A percentile compares a stretch with the other conserved stretches of the same genome.
Evolutionary conservation across 2,113 vertebrate genomes (phyloP).

Genomic region (sheep (Ovis aries)): DNA sequence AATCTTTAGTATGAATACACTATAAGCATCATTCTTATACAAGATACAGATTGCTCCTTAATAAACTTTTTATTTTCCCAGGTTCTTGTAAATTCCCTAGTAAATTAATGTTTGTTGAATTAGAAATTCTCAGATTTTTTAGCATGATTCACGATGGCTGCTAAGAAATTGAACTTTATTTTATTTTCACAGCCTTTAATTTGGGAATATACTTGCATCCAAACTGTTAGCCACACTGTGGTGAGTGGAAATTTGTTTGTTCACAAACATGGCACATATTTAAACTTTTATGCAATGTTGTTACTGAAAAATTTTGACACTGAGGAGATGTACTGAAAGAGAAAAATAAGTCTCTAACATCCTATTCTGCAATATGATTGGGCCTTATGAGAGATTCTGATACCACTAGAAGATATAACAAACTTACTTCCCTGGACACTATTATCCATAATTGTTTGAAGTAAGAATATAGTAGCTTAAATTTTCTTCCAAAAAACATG

Average conservation of each 20-base stretch:
- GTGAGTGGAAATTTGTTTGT: background rate
- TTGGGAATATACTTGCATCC: background rate
- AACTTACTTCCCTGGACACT: background rate
- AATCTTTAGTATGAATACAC: background rate
- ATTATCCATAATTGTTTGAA: background rate
- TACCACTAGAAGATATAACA: background rate
- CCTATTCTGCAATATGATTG: background rate
- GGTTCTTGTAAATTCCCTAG: fast-evolving
- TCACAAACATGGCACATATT: background rate
- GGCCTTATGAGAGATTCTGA: background rate
- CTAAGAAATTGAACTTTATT: background rate
- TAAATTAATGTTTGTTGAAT: background rate
- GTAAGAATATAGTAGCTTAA: background rate
- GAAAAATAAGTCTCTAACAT: background rate
- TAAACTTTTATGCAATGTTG: background rate
- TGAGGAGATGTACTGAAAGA: background rate
- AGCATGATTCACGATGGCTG: background rate
- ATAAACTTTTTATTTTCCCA: background rate
- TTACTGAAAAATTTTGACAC: background rate
- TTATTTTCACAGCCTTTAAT: background rate
- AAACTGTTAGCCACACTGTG: background rate
- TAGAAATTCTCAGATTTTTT: background rate
- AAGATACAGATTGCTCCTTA: background rate
- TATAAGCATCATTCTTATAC: background rate
- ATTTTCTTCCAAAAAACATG: background rate